phyloP scores from a whole-genome alignment of 2,113 vertebrate species.

The Caretta caretta region DNA sequence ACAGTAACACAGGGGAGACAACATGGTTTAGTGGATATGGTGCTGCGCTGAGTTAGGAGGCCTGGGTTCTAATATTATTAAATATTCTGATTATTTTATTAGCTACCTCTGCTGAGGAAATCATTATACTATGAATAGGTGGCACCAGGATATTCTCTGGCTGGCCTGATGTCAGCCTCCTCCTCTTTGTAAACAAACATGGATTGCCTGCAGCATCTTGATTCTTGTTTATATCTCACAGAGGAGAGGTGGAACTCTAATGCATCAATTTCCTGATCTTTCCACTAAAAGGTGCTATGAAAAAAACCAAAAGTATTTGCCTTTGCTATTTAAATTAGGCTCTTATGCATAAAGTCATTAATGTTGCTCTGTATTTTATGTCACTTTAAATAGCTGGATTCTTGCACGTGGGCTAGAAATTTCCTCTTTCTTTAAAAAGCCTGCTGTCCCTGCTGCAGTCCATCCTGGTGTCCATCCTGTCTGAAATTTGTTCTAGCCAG shows the following conservation, averaged over 20 bases:
- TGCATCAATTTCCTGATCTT: neutral
- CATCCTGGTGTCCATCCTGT: neutral
- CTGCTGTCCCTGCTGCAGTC: no score
- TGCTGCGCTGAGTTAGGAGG: neutral
- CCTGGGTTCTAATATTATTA: constrained; percentile 1
- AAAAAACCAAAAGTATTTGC: neutral
- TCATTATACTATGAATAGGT: neutral
- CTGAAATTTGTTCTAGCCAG: neutral
- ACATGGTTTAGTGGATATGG: constrained; percentile 25
- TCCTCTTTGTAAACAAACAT: constrained; percentile 5
- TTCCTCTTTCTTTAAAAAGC: neutral
- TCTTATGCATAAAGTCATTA: neutral
- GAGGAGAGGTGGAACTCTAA: neutral
- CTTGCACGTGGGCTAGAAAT: neutral
- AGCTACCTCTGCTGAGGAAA: constrained; percentile 25
- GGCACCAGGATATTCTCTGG: constrained; percentile 1
- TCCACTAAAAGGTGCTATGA: neutral
- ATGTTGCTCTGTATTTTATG: neutral
- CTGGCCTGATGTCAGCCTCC: neutral
- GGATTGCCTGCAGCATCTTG: neutral
- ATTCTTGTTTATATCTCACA: constrained; percentile 34
- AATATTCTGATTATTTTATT: constrained; percentile 36
- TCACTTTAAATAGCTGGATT: neutral
- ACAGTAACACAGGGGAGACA: neutral
- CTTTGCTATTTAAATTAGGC: constrained; percentile 4